These are phyloP conservation scores for Chymomyza amoena DNA, from an alignment of 2,888 invertebrate genomes.

Conservation along the genomic window DNA sequence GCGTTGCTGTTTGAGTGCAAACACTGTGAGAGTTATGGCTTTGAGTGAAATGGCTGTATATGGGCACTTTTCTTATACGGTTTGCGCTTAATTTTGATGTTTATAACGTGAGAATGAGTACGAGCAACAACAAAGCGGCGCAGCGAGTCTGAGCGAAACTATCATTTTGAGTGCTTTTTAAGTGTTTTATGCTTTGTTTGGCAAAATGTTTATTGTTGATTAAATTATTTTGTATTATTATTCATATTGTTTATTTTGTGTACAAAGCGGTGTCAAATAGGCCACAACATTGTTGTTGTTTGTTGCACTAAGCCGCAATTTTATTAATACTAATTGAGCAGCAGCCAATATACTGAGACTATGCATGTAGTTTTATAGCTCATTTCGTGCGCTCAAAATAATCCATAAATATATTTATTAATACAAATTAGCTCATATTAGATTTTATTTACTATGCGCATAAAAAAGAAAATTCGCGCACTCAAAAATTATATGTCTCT, in stretches of 20 bases:
- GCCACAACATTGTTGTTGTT: neutral
- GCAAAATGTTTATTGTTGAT: slow-evolving; percentile 70
- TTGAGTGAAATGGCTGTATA: slow-evolving; percentile 36
- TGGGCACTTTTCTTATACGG: slow-evolving; percentile 44
- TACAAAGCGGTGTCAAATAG: neutral
- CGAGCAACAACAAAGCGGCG: slow-evolving; percentile 41
- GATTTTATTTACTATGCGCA: neutral
- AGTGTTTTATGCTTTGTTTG: slow-evolving; percentile 75
- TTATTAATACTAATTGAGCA: neutral
- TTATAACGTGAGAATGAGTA: slow-evolving; percentile 74
- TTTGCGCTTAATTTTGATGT: slow-evolving; percentile 66
- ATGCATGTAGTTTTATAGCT: neutral
- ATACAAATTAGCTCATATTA: neutral
- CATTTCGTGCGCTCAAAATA: neutral
- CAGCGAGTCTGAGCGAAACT: slow-evolving; percentile 54
- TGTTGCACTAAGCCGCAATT: neutral
- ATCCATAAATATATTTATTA: neutral
- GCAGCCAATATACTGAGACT: neutral
- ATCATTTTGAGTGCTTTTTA: slow-evolving; percentile 63
- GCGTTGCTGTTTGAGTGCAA: neutral
- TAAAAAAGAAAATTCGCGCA: neutral
- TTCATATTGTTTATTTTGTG: slow-evolving; percentile 48
- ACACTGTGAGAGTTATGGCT: slow-evolving; percentile 18
- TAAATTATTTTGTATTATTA: slow-evolving; percentile 72
- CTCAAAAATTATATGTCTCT: neutral